These are phyloP conservation scores for Callosobruchus maculatus DNA, from an alignment of 2,888 invertebrate genomes.

Conservation along the genomic window DNA sequence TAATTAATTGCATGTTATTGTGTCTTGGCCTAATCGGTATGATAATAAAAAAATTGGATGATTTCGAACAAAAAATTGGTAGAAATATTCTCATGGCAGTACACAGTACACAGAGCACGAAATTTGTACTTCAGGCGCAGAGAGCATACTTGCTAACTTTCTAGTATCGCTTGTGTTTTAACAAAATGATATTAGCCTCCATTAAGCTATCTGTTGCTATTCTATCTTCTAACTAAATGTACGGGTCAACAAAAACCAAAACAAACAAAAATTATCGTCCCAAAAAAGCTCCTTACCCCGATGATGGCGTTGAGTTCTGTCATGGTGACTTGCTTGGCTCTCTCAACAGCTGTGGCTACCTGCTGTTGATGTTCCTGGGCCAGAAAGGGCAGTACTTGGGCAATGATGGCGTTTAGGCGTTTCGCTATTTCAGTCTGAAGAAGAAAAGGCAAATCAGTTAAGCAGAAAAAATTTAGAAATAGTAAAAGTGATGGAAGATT, in stretches of 20 bases:
- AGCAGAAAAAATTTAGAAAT: no score
- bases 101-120: no score
- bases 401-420: constrained; percentile 88
- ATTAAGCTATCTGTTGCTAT: constrained; percentile 3
- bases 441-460: background rate
- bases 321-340: constrained; percentile 95
- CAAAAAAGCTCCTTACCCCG: constrained; percentile 66
- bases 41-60: no score
- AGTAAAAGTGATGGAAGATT: no score
- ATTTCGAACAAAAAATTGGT: no score
- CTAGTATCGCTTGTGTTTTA: no score
- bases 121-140: no score
- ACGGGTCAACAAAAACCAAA: constrained; percentile 4
- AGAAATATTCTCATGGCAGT: no score
- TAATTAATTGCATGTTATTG: no score
- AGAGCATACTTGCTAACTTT: no score
- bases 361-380: constrained; percentile 90
- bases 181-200: background rate
- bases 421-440: constrained; percentile 93
- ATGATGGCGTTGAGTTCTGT: constrained; percentile 91
- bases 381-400: constrained; percentile 89
- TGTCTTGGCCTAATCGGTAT: no score
- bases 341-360: constrained; percentile 88
- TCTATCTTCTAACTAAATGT: constrained; percentile 1
- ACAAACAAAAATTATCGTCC: constrained; percentile 6